phyloP scores from a whole-genome alignment of 2,797 vertebrate genomes.

The Sciurus vulgaris region DNA sequence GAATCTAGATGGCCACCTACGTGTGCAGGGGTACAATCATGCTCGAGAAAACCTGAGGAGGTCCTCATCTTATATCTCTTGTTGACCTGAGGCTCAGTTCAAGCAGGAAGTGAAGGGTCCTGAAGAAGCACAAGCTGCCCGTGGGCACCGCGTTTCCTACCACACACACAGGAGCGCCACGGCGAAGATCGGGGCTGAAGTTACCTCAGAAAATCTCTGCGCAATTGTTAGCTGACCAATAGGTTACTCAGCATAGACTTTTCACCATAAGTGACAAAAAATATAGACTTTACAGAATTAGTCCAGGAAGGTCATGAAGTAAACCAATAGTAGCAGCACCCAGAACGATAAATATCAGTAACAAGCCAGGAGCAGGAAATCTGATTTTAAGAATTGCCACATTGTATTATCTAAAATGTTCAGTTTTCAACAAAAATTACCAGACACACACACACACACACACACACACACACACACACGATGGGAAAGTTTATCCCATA shows the following conservation, averaged over 20 bases:
- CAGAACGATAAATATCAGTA: background rate
- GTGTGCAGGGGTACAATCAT: background rate
- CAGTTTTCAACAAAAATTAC: conserved; percentile 2
- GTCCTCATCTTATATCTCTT: background rate
- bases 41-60: background rate
- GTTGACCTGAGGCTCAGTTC: background rate
- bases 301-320: background rate
- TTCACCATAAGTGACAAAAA: background rate
- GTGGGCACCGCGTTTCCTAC: background rate
- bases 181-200: background rate
- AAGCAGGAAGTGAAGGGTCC: background rate
- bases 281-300: background rate
- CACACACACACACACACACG: background rate
- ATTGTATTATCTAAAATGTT: background rate
- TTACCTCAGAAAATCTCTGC: background rate
- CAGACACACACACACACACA: background rate
- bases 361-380: background rate
- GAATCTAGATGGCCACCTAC: background rate
- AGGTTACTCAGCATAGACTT: background rate
- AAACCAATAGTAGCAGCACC: background rate
- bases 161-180: background rate
- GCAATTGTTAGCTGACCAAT: background rate
- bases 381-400: background rate
- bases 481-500: background rate
- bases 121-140: background rate